These are phyloP conservation scores for Hemistola chrysoprasaria DNA, from an alignment of 2,888 invertebrate genomes.

Conservation along the genomic window DNA sequence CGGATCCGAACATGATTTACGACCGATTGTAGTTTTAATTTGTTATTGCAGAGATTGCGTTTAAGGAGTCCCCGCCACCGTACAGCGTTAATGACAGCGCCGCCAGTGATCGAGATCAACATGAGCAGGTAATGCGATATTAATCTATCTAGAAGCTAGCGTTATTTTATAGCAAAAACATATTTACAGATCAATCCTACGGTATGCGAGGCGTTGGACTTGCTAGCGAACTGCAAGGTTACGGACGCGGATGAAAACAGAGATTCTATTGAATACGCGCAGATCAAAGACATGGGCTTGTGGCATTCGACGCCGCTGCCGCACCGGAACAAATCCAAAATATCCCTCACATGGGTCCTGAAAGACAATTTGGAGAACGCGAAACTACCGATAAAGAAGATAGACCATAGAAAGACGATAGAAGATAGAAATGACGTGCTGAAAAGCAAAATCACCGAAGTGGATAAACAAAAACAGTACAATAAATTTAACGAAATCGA, in stretches of 20 bases:
- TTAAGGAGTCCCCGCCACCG: slow-evolving; percentile 70
- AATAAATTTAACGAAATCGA: slow-evolving; percentile 45
- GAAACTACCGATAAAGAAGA: slow-evolving; percentile 37
- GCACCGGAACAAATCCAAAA: slow-evolving; percentile 81
- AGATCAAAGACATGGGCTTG: slow-evolving; percentile 73
- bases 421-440: slow-evolving; percentile 39
- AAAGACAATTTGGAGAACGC: slow-evolving; percentile 82
- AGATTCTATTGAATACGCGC: slow-evolving; percentile 63
- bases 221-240: slow-evolving; percentile 66
- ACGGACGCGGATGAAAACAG: slow-evolving; percentile 40
- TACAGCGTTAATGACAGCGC: slow-evolving; percentile 60
- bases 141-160: slow-evolving; percentile 11
- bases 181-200: slow-evolving; percentile 48
- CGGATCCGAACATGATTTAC: slow-evolving; percentile 43
- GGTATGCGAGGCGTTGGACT: slow-evolving; percentile 64
- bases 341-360: slow-evolving; percentile 89
- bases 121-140: slow-evolving; percentile 42
- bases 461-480: slow-evolving; percentile 34
- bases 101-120: slow-evolving; percentile 36
- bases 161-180: slow-evolving; percentile 6
- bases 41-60: slow-evolving; percentile 57
- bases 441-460: slow-evolving; percentile 39
- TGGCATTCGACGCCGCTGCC: slow-evolving; percentile 75
- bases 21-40: slow-evolving; percentile 50
- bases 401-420: slow-evolving; percentile 43